Conservation (phyloP, 2,113 vertebrate genomes). For the Orthonyx spaldingii region DNA sequence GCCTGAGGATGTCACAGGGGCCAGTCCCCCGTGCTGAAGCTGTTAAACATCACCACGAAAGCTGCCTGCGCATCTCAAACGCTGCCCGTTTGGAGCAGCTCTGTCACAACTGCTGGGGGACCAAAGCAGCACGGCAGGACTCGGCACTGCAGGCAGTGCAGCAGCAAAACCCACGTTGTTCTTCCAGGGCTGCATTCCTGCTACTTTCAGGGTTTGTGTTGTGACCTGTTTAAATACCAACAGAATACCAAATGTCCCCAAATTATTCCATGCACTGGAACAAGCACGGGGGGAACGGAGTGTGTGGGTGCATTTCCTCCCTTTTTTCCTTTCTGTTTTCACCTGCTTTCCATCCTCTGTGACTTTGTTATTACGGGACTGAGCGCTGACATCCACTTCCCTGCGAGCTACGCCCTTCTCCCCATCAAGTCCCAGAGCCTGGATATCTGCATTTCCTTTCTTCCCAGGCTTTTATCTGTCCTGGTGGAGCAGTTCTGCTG, state of each 20-base stretch:
- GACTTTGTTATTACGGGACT: background rate
- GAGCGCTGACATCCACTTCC: background rate
- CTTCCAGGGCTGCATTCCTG: background rate
- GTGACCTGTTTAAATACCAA: background rate
- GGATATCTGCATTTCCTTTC: background rate
- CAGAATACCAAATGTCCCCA: background rate
- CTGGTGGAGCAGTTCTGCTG: background rate
- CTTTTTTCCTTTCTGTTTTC: background rate
- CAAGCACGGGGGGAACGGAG: background rate
- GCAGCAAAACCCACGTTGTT: background rate
- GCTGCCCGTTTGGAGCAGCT: background rate
- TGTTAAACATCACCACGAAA: fast-evolving
- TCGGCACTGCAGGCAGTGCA: background rate
- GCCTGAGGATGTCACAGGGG: background rate
- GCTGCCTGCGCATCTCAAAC: background rate
- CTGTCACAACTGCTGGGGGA: background rate
- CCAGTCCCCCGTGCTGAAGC: background rate
- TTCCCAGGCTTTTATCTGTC: background rate
- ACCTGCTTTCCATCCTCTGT: background rate
- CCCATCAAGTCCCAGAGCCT: background rate
- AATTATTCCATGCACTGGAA: background rate
- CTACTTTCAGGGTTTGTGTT: background rate
- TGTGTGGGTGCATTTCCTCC: background rate
- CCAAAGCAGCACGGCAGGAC: background rate
- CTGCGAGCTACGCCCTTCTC: background rate